Conservation (phyloP, 2,113 vertebrate species). For the Perccottus glenii region DNA sequence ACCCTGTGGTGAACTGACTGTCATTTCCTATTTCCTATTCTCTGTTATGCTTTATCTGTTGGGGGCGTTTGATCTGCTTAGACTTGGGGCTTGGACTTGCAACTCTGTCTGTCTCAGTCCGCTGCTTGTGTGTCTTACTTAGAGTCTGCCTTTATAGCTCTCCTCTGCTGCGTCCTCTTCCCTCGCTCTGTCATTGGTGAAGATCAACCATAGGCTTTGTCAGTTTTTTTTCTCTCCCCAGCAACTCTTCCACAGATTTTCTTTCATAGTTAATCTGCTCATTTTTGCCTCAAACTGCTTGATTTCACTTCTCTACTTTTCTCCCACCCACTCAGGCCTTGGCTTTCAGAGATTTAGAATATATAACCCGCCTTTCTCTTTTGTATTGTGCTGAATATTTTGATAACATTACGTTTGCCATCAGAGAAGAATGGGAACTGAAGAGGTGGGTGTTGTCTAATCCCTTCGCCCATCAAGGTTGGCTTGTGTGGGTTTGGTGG, state of each 20-base stretch:
- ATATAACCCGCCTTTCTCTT: conserved; percentile 16
- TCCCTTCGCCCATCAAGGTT: conserved; percentile 52
- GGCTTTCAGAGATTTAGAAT: conserved; percentile 44
- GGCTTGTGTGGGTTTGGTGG: conserved; percentile 51
- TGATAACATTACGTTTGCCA: conserved; percentile 37
- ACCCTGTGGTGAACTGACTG: conserved; percentile 56
- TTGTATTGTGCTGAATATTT: conserved; percentile 31
- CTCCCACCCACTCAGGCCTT: conserved; percentile 21
- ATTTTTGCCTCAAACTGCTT: conserved; percentile 18
- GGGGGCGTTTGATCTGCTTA: conserved; percentile 61
- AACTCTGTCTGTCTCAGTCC: conserved; percentile 32
- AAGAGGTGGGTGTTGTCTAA: conserved; percentile 53
- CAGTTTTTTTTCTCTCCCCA: not conserved
- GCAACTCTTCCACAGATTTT: conserved; percentile 14
- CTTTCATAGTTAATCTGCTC: conserved; percentile 31
- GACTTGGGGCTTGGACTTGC: conserved; percentile 56
- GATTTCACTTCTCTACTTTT: conserved; percentile 31
- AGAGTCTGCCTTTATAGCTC: conserved; percentile 2
- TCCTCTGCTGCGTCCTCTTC: not conserved
- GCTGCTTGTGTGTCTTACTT: conserved; percentile 12
- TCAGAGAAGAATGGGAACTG: conserved; percentile 30
- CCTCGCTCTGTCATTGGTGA: conserved; percentile 3
- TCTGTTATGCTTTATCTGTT: conserved; percentile 52
- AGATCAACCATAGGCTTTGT: conserved; percentile 14
- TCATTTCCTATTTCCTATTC: conserved; percentile 65